Conservation (phyloP, 2,113 vertebrate genomes). For the Ictidomys tridecemlineatus region DNA sequence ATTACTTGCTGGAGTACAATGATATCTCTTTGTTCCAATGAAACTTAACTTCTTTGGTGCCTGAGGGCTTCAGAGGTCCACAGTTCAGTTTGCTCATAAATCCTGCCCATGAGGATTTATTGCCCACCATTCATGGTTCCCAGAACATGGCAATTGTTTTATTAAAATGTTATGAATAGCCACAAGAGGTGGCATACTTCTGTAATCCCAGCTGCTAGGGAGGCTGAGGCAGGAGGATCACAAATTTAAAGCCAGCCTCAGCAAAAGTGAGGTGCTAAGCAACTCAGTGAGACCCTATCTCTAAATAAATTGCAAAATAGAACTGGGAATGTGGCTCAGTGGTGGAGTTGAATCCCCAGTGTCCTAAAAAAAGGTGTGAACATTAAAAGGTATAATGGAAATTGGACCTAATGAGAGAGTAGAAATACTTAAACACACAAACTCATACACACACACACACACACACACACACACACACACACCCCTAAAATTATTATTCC, state of each 20-base stretch:
- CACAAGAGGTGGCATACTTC: too few species aligned
- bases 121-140: neutral
- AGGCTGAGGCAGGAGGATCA: too few species aligned
- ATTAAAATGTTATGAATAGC: conserved; percentile 24
- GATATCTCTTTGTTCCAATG: conserved; percentile 60
- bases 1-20: conserved; percentile 45
- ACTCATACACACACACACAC: neutral
- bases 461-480: neutral
- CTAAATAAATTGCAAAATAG: too few species aligned
- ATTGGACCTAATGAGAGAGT: conserved; percentile 44
- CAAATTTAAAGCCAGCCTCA: too few species aligned
- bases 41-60: conserved; percentile 69
- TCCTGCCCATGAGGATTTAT: neutral
- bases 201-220: too few species aligned
- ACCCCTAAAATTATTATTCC: conserved; percentile 27
- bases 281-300: too few species aligned
- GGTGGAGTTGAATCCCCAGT: too few species aligned
- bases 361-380: conserved; percentile 9
- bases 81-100: conserved; percentile 60
- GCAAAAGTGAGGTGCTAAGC: too few species aligned
- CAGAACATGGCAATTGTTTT: neutral
- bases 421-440: neutral
- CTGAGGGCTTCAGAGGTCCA: neutral
- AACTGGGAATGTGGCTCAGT: too few species aligned
- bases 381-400: conserved; percentile 16